Evolutionary conservation across 2,888 invertebrate genomes (phyloP).

Genomic region (Julus scanicus): DNA sequence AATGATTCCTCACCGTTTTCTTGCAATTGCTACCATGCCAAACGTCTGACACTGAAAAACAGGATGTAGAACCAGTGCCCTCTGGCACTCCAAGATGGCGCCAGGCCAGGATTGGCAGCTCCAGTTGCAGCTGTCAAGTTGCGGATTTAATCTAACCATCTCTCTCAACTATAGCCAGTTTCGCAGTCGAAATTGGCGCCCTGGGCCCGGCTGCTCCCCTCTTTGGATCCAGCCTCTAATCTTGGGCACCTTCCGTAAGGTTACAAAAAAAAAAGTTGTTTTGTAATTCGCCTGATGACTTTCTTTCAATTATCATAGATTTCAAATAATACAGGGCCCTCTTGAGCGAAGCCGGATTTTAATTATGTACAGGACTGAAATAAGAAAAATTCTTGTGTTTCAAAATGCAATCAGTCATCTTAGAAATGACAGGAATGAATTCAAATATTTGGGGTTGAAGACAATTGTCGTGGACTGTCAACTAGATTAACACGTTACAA

Average conservation of each 20-base stretch:
- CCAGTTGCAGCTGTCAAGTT: conserved; percentile 47
- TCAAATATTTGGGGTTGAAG: too few species aligned
- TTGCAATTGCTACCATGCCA: not conserved
- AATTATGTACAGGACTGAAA: not conserved
- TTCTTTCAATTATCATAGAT: too few species aligned
- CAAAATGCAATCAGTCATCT: too few species aligned
- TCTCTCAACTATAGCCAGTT: not conserved
- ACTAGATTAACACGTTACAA: too few species aligned
- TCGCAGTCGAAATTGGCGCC: not conserved
- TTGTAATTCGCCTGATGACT: too few species aligned
- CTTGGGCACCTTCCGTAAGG: not conserved
- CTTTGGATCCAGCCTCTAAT: not conserved
- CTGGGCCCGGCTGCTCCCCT: not conserved
- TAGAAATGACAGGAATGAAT: too few species aligned
- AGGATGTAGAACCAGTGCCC: not conserved
- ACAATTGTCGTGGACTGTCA: too few species aligned
- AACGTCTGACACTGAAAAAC: not conserved
- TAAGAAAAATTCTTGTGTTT: too few species aligned
- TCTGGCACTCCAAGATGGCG: conserved; percentile 19
- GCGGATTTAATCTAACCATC: conserved; percentile 48
- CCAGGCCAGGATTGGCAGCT: conserved; percentile 19
- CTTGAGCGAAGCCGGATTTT: too few species aligned
- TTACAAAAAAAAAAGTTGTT: too few species aligned
- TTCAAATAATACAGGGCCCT: too few species aligned
- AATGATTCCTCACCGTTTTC: not conserved